Evolutionary conservation across 2,797 vertebrate species (phyloP).

Genomic region (Hylomyscus alleni): DNA sequence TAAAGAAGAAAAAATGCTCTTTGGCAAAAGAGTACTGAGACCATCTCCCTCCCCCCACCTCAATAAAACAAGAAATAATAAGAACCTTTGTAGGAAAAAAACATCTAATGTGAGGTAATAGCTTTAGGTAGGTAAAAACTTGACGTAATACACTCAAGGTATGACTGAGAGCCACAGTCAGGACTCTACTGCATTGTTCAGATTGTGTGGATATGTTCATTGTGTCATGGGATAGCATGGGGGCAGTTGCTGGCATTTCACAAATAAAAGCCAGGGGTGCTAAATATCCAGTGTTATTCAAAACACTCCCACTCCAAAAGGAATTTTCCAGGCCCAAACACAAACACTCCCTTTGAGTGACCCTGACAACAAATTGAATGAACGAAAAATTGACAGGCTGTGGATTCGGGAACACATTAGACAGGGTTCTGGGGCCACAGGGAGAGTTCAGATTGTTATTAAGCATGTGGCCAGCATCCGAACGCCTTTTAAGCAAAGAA

Average conservation of each 20-base stretch:
- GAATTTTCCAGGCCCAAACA: neutral
- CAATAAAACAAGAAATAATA: neutral
- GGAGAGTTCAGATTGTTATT: neutral
- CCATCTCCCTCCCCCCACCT: too few relatives aligned
- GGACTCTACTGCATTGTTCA: neutral
- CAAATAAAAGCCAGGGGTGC: neutral
- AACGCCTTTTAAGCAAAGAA: neutral
- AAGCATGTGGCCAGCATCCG: neutral
- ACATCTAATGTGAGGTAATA: neutral
- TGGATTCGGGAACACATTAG: neutral
- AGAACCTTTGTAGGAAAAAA: neutral
- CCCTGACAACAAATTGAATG: neutral
- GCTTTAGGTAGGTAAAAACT: neutral
- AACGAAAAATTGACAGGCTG: neutral
- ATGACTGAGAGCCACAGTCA: neutral
- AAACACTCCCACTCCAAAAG: slow-evolving; percentile 44
- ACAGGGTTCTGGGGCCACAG: neutral
- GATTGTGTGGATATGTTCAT: neutral
- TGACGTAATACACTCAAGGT: neutral
- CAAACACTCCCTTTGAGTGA: neutral
- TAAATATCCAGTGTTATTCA: neutral
- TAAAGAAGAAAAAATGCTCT: neutral
- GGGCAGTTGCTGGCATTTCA: neutral
- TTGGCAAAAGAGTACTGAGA: neutral
- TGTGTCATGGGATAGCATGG: neutral